These are phyloP conservation scores for Beris chalybata DNA, from an alignment of 2,888 invertebrate genomes.

Conservation along the genomic window DNA sequence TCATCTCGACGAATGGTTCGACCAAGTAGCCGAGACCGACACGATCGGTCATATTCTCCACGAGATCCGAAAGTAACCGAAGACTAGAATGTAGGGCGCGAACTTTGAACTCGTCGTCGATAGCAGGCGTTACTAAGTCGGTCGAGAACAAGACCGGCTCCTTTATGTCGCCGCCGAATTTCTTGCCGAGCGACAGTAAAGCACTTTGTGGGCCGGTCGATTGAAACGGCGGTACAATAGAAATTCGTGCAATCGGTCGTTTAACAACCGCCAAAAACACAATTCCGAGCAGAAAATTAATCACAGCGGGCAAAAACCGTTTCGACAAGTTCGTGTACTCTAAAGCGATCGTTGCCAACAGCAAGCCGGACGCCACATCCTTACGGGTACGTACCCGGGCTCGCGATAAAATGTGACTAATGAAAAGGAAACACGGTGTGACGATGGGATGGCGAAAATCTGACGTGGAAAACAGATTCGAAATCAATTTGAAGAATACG, in stretches of 20 bases:
- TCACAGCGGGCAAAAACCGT: slow-evolving; percentile 75
- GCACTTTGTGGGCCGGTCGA: slow-evolving; percentile 59
- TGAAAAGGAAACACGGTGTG: slow-evolving; percentile 82
- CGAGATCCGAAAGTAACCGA: slow-evolving; percentile 63
- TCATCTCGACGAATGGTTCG: slow-evolving; percentile 60
- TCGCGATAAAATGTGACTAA: slow-evolving; percentile 74
- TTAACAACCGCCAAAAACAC: slow-evolving; percentile 72
- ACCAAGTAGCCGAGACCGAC: slow-evolving; percentile 56
- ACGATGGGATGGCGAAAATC: slow-evolving; percentile 87
- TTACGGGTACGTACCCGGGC: slow-evolving; percentile 65
- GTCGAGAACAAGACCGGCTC: slow-evolving; percentile 53
- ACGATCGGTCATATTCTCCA: slow-evolving; percentile 54
- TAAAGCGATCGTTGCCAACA: slow-evolving; percentile 70
- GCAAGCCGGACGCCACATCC: slow-evolving; percentile 77
- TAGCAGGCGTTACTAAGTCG: slow-evolving; percentile 61
- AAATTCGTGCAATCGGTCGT: slow-evolving; percentile 61
- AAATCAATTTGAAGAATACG: slow-evolving; percentile 77
- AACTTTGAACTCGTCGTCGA: slow-evolving; percentile 68
- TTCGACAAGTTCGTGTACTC: slow-evolving; percentile 82
- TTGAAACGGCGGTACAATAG: slow-evolving; percentile 71
- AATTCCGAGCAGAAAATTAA: slow-evolving; percentile 78
- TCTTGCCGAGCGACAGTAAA: slow-evolving; percentile 62
- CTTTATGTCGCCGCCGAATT: slow-evolving; percentile 50
- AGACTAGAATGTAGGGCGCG: slow-evolving; percentile 61
- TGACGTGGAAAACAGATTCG: slow-evolving; percentile 83